Evolutionary conservation across 2,797 vertebrate genomes (phyloP), one percentile per base, ranked within the genome.

Genomic region (Melopsittacus undulatus): DNA sequence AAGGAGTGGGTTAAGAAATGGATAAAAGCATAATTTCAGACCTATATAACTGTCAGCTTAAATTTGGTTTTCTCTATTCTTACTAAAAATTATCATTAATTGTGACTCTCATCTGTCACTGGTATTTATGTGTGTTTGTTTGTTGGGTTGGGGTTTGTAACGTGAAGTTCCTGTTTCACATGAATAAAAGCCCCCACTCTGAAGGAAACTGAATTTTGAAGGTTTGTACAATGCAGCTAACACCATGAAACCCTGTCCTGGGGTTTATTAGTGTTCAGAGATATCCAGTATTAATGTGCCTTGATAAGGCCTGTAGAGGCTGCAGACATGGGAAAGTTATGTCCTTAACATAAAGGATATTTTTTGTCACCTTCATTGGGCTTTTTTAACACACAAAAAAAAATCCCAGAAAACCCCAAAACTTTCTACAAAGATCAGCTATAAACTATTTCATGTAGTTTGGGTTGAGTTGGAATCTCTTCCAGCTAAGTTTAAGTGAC

Each of bases 401-500:
- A 46, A 7, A 1, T 45, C 19, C 22, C 49, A 26, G 92, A 40
- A 21, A 5, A 8, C 1, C 13, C 21, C 9, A 12, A 38, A 61
- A 9, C 23, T 59, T 32, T 17, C 56, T 54, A 64, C 13, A 46
- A 89, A 90, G 36, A 83, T 49, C 32, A 89, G 5, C 23, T 83
- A 15, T 34, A 68, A 96, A 66, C 14, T 75, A 43, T 51, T 86
- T 40, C 45, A 83, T 9, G 13, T 26, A 66, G 82, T 78, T 79
- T 83, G 52, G 18, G 68, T 59, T 94, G 90, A 59, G 63, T 52
- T 96, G 67, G 52, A 92, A 49, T 82, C 75, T 80, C 69, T 83
- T 87, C 21, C 83, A 81, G 83, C n/a, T 52, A 64, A 85, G n/a
- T 40, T 51, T 67, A 97, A 95, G 88, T 72, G 75, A 93, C 69